Conservation (phyloP, 2,888 invertebrate species). For the Antitype chi region DNA sequence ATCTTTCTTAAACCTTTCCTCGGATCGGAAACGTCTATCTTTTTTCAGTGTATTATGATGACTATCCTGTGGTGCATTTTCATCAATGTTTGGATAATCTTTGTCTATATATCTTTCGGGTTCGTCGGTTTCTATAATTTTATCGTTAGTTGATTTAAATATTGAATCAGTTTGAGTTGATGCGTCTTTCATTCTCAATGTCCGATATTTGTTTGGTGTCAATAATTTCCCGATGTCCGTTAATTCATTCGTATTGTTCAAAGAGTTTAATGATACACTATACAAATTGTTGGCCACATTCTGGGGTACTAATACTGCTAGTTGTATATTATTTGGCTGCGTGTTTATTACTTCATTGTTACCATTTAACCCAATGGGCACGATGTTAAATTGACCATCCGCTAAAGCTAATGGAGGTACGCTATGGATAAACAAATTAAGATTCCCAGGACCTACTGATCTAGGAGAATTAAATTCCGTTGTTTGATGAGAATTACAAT, state of each 20-base stretch:
- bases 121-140: slow-evolving; percentile 82
- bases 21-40: slow-evolving; percentile 89
- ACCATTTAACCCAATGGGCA: slow-evolving; percentile 85
- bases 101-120: slow-evolving; percentile 86
- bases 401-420: slow-evolving; percentile 84
- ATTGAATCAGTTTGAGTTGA: slow-evolving; percentile 92
- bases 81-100: slow-evolving; percentile 88
- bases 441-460: slow-evolving; percentile 82
- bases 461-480: slow-evolving; percentile 86
- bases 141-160: slow-evolving; percentile 76
- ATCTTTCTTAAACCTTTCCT: slow-evolving; percentile 90
- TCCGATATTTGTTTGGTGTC: slow-evolving; percentile 88
- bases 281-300: slow-evolving; percentile 84
- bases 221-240: slow-evolving; percentile 81
- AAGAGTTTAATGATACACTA: slow-evolving; percentile 85
- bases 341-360: slow-evolving; percentile 83
- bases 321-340: slow-evolving; percentile 89
- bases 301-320: slow-evolving; percentile 91
- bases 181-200: slow-evolving; percentile 90
- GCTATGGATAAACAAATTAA: slow-evolving; percentile 86
- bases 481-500: slow-evolving; percentile 82
- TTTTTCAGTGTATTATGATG: slow-evolving; percentile 88
- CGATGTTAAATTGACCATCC: slow-evolving; percentile 86
- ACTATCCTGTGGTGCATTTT: slow-evolving; percentile 88
- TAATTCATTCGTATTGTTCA: slow-evolving; percentile 79